Conservation (phyloP, 2,113 vertebrate genomes). For the Phycodurus eques region DNA sequence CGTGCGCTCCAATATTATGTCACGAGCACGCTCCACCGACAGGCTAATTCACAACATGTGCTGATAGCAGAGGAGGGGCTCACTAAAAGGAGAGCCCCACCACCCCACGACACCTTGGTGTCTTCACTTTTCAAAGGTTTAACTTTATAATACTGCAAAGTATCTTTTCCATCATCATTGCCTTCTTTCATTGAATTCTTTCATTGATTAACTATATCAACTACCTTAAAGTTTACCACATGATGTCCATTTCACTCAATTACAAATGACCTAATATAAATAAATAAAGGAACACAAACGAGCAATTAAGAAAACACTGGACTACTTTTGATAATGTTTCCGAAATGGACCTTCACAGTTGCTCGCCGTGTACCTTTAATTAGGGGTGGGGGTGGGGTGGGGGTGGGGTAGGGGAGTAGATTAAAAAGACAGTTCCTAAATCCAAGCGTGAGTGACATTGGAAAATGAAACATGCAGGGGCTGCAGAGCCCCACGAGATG, state of each 20-base stretch:
- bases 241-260: background rate
- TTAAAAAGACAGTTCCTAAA: no score
- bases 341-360: background rate
- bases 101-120: background rate
- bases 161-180: background rate
- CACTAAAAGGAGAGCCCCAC: background rate
- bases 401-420: no score
- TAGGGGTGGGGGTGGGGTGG: no score
- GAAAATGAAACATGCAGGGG: no score
- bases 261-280: background rate
- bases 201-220: background rate
- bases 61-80: background rate
- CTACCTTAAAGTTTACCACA: background rate
- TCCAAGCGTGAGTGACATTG: no score
- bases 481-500: no score
- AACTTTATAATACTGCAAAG: background rate
- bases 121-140: background rate
- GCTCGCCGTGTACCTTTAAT: no score
- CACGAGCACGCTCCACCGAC: conserved; percentile 17
- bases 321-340: background rate
- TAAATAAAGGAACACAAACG: background rate
- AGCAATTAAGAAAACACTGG: background rate
- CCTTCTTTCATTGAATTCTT: no score
- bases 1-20: conserved; percentile 20
- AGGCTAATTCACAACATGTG: conserved; percentile 35